Evolutionary conservation across 2,797 vertebrate species (phyloP).

Genomic region (Crenichthys baileyi): DNA sequence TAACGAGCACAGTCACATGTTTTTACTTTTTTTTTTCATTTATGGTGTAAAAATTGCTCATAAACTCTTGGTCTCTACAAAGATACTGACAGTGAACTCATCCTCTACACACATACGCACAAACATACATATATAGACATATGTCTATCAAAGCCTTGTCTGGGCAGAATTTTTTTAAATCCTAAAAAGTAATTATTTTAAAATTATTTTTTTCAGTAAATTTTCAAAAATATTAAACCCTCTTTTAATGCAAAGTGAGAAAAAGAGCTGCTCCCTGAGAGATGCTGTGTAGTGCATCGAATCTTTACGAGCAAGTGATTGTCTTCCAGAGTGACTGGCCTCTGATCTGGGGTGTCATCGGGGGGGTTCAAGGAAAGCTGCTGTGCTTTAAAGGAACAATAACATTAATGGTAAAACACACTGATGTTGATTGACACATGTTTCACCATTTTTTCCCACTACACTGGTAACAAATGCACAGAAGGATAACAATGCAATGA

Average conservation of each 20-base stretch:
- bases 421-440: constrained; percentile 7
- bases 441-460: background rate
- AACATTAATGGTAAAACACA: constrained; percentile 22
- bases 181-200: constrained; percentile 72
- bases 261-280: constrained; percentile 97
- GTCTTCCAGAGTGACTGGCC: constrained; percentile 86
- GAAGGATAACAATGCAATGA: constrained; percentile 10
- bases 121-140: constrained; percentile 48
- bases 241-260: constrained; percentile 81
- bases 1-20: constrained; percentile 55
- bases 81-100: constrained; percentile 76
- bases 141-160: constrained; percentile 90
- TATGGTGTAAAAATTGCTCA: constrained; percentile 49
- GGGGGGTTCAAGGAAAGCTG: constrained; percentile 28
- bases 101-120: constrained; percentile 64
- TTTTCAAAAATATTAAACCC: constrained; percentile 81
- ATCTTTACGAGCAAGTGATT: constrained; percentile 89
- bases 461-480: constrained; percentile 7
- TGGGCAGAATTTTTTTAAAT: constrained; percentile 78
- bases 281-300: constrained; percentile 89
- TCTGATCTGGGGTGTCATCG: constrained; percentile 63
- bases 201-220: constrained; percentile 71
- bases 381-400: constrained; percentile 21
- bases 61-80: constrained; percentile 53
- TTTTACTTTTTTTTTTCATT: constrained; percentile 21